Conservation (phyloP, 2,888 invertebrate genomes). For the Limenitis camilla region DNA sequence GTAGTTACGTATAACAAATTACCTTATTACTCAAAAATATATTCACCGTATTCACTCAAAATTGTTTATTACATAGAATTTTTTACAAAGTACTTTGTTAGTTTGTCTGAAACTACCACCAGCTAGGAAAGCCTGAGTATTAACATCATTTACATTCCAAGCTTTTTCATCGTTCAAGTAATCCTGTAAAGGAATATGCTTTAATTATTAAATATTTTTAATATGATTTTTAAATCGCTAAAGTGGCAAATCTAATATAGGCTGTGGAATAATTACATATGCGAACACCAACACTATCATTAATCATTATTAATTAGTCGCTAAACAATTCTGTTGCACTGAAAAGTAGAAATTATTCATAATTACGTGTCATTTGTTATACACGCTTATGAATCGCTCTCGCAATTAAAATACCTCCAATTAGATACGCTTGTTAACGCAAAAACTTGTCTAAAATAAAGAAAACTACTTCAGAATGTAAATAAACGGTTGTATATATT, state of each 20-base stretch:
- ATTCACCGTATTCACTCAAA: slow-evolving; percentile 40
- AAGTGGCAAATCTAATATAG: too few species aligned
- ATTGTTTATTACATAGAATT: too few species aligned
- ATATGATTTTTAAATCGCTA: too few species aligned
- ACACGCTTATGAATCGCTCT: background rate
- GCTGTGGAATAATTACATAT: slow-evolving; percentile 53
- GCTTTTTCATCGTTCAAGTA: too few species aligned
- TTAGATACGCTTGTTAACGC: slow-evolving; percentile 6
- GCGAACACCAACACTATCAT: slow-evolving; percentile 46
- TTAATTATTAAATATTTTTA: too few species aligned
- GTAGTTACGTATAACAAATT: slow-evolving; percentile 45
- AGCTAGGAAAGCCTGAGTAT: too few species aligned
- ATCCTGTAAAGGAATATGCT: too few species aligned
- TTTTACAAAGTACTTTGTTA: too few species aligned
- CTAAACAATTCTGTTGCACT: slow-evolving; percentile 27
- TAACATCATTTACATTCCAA: too few species aligned
- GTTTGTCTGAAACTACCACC: too few species aligned
- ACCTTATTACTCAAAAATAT: slow-evolving; percentile 45
- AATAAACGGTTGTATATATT: too few species aligned
- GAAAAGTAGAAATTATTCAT: slow-evolving; percentile 7
- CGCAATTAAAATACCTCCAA: slow-evolving; percentile 10
- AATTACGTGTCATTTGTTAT: slow-evolving; percentile 8
- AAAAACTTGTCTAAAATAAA: background rate
- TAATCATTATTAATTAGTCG: slow-evolving; percentile 53
- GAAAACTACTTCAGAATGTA: background rate